A percentile compares a stretch with the other conserved stretches of the same genome.
Evolutionary conservation across 2,888 invertebrate species (phyloP).

Genomic region (Hydropsyche betteni): DNA sequence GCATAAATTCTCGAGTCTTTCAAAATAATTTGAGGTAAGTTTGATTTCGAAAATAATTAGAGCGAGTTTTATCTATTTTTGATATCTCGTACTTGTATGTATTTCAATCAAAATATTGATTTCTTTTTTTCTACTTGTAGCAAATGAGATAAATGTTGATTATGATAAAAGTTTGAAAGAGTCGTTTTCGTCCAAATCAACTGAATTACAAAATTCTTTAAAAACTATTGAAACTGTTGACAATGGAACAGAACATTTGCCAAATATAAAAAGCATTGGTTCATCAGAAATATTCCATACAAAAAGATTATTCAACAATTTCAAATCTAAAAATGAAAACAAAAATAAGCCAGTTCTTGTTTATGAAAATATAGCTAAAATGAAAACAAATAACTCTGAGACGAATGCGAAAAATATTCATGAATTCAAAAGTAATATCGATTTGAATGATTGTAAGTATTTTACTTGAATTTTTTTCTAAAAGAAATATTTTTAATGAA

Average conservation of each 20-base stretch:
- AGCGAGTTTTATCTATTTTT: too few species aligned
- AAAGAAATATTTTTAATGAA: not conserved
- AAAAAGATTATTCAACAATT: conserved; percentile 47
- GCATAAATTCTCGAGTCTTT: conserved; percentile 6
- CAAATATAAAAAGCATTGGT: conserved; percentile 52
- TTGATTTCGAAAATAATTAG: conserved; percentile 47
- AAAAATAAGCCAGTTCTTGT: not conserved
- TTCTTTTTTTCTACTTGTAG: too few species aligned
- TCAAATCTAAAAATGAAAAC: conserved; percentile 48
- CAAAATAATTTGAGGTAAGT: conserved; percentile 12
- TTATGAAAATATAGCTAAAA: not conserved
- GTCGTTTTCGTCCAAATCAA: conserved; percentile 47
- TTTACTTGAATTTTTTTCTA: not conserved
- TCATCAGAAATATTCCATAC: conserved; percentile 53
- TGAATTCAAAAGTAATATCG: not conserved
- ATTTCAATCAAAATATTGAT: too few species aligned
- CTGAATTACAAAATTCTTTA: conserved; percentile 30
- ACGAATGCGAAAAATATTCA: too few species aligned
- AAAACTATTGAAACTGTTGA: not conserved
- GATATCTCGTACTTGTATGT: too few species aligned
- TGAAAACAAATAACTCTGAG: too few species aligned
- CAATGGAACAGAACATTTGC: conserved; percentile 50
- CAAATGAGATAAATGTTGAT: too few species aligned
- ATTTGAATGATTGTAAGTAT: conserved; percentile 6
- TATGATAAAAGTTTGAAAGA: not conserved